Base-by-base conservation (phyloP, 2,797 vertebrate genomes). In the Todus mexicanus region DNA sequence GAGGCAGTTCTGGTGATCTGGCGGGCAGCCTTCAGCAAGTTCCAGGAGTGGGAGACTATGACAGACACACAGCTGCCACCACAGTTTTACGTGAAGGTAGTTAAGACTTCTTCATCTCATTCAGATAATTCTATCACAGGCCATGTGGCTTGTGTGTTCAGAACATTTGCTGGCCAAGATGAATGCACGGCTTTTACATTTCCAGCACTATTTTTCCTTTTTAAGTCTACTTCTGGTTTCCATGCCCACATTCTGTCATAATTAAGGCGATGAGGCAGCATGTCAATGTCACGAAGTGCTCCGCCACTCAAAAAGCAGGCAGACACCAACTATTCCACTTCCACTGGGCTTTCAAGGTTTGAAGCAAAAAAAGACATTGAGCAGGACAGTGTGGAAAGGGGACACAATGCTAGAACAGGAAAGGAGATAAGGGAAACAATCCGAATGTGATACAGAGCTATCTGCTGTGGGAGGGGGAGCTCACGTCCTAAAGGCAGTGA, bases 141-240 rank as follows among this genome's bases (percentile, higher is more conserved):
- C 63, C 0, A 0, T 0, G 0, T 12, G 14, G n/a, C 51, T 79
- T 47, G 38, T 18, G 51, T 40, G 84, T 74, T 59, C 81, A 85
- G 40, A 92, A 37, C 9, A 43, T 87, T 27, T 4, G 1, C 69
- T 86, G 37, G 43, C 27, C 5, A 70, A 79, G 68, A 76, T 7
- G 22, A 93, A 82, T 19, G 37, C 38, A 6, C 4, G 15, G 18
- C 43, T 47, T 57, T 76, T 37, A 63, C 14, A 29, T 70, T 87
- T 79, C 66, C n/a, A 75, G 66, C 27, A 22, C 42, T 48, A 38
- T 10, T 56, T 22, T 72, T 57, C 23, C 35, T 68, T 73, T 76
- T 47, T 42, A 87, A 78, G 85, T 87, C 64, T 65, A 51, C 22
- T 85, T 79, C 26, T 38, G 57, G 48, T 26, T 83, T 85, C 69